These are phyloP conservation scores for Lithophane semibrunnea DNA, from an alignment of 2,888 invertebrate species.

Conservation along the genomic window DNA sequence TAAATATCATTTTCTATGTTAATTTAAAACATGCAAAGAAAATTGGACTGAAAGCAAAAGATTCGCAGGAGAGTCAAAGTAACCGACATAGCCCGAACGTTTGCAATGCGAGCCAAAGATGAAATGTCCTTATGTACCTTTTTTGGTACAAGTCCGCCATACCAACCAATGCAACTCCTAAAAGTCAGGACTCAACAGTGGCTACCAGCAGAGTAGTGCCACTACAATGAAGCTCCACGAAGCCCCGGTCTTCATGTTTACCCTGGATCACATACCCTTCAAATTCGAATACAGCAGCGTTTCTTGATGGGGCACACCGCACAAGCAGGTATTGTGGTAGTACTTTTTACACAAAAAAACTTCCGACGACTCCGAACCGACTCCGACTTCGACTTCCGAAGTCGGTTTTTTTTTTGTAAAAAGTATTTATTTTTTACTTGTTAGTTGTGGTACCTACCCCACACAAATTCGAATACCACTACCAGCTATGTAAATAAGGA, in stretches of 20 bases:
- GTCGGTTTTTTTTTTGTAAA: no score
- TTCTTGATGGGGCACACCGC: background rate
- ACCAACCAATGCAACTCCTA: background rate
- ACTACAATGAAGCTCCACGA: background rate
- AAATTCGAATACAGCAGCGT: background rate
- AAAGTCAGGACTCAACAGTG: background rate
- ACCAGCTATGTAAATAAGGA: no score
- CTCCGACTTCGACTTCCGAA: no score
- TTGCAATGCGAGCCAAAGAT: background rate
- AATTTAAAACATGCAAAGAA: background rate
- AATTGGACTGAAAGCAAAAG: accelerated
- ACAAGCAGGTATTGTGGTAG: background rate
- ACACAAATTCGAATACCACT: no score
- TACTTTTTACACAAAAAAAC: no score
- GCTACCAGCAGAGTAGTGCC: no score
- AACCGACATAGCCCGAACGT: background rate
- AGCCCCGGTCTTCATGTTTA: background rate
- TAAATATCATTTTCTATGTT: background rate
- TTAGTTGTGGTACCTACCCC: no score
- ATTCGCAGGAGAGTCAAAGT: background rate
- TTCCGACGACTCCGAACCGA: no score
- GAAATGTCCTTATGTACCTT: background rate
- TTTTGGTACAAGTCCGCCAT: background rate
- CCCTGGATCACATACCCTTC: background rate
- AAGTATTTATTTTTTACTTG: no score